Base-by-base conservation (phyloP, 2,797 vertebrate species). In the Chloroceryle amazona region DNA sequence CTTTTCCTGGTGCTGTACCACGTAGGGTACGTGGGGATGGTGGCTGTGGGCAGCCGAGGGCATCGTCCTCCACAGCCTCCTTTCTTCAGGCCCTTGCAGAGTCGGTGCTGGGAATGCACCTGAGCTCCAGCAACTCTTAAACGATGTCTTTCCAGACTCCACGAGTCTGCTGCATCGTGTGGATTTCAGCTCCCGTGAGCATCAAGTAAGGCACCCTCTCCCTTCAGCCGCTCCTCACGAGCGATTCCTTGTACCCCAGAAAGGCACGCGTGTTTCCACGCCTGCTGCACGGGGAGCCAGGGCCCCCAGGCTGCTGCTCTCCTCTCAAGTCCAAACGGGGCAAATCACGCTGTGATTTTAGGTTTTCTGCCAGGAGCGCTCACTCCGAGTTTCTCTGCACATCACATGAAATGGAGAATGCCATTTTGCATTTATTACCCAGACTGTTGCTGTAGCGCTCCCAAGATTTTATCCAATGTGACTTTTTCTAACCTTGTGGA, bases 401-500 rank as follows among this genome's bases (percentile, higher is more conserved):
- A 23, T 63, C 33, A 70, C 42, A 75, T 88, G 86, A 85, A 91
- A 44, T 26, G 76, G 75, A 95, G 89, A 95, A 92, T 25, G 85
- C 81, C 95, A 96, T 93, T 98, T 83, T 89, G 74, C 86, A 86
- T 98, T 96, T 70, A 66, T 96, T 96, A 92, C 91, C 95, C 96
- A 91, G 93, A 83, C 96, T 82, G 35, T 70, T 90, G 92, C 96
- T 97, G 94, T 52, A 72, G 90, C 49, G 28, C 87, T 97, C 96
- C 97, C 91, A 85, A 92, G 96, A 82, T 96, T 97, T 97, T 98
- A 97, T 96, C 97, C 85, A 52, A 89, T 78, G 89, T 96, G 97
- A 96, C 97, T 98, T 94, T 47, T 96, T 93, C 96, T 97, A 97
- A 96, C 97, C 97, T 91, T 95, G 96, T 97, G 91, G 94, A 97